Evolutionary conservation across 2,888 invertebrate species (phyloP).

Genomic region (Scaeva pyrastri): DNA sequence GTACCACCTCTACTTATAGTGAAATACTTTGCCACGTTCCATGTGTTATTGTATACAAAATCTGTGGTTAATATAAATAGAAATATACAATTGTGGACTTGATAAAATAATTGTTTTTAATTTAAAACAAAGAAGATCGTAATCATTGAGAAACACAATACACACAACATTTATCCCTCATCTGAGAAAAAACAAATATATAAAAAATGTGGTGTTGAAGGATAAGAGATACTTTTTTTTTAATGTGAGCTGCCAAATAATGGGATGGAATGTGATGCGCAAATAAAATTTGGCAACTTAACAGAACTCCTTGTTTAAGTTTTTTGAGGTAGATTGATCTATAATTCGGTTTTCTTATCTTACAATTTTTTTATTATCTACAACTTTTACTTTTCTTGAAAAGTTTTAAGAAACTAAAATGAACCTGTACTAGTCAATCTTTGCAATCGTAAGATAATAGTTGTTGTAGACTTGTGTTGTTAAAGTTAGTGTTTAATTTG

Average conservation of each 20-base stretch:
- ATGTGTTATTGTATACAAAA: background rate
- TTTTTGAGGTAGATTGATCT: background rate
- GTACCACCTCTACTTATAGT: background rate
- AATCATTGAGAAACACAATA: background rate
- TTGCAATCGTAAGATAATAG: too few relatives aligned
- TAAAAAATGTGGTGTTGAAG: background rate
- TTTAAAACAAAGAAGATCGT: background rate
- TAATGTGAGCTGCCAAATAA: background rate
- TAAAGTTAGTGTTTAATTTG: too few relatives aligned
- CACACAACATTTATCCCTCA: background rate
- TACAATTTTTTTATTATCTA: background rate
- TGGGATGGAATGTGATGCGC: background rate
- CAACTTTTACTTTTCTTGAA: background rate
- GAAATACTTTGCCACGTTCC: constrained; percentile 5
- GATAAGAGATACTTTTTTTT: background rate
- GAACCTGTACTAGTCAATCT: too few relatives aligned
- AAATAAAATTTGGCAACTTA: background rate
- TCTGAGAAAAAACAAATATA: background rate
- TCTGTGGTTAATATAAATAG: background rate
- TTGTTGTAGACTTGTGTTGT: too few relatives aligned
- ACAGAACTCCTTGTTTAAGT: background rate
- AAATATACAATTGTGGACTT: background rate
- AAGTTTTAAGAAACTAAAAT: too few relatives aligned
- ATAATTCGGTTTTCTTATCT: background rate
- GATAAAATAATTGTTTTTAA: background rate